Percentiles rank a stretch among this genome's conserved stretches.
phyloP scores from a whole-genome alignment of 2,888 invertebrate species.

The Apamea crenata region DNA sequence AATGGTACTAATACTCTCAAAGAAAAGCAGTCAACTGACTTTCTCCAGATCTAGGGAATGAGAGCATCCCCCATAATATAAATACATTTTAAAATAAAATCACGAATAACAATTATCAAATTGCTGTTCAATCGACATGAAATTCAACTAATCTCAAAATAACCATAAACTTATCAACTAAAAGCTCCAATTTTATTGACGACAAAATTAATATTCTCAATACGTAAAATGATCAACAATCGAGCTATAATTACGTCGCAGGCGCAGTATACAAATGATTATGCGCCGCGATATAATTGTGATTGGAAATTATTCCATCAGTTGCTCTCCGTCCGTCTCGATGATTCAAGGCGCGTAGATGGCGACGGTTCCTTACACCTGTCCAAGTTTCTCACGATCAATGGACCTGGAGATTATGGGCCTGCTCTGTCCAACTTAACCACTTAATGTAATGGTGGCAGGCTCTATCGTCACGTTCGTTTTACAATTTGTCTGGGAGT shows the following conservation, averaged over 20 bases:
- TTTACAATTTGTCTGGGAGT: slow-evolving; percentile 35
- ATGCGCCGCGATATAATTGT: slow-evolving; percentile 43
- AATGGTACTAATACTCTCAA: not conserved
- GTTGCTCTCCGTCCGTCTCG: slow-evolving; percentile 46
- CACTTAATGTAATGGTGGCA: slow-evolving; percentile 49
- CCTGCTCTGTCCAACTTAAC: slow-evolving; percentile 39
- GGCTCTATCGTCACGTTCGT: slow-evolving; percentile 32
- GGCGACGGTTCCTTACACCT: slow-evolving; percentile 76
- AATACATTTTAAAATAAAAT: not conserved
- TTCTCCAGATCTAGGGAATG: not conserved
- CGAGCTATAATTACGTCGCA: slow-evolving; percentile 42
- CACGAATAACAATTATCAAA: not conserved
- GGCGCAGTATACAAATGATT: slow-evolving; percentile 53
- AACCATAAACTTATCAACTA: slow-evolving; percentile 28
- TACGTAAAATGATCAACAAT: slow-evolving; percentile 45
- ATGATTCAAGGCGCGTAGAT: slow-evolving; percentile 70
- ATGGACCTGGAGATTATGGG: slow-evolving; percentile 56
- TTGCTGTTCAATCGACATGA: not conserved
- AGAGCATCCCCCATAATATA: not conserved
- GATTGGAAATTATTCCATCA: slow-evolving; percentile 56
- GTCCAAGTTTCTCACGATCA: slow-evolving; percentile 82
- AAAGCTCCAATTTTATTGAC: slow-evolving; percentile 23
- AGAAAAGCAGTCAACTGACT: not conserved
- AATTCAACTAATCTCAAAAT: slow-evolving; percentile 18
- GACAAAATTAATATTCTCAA: slow-evolving; percentile 42